A percentile compares a stretch with the other conserved stretches of the same genome.
Conservation (phyloP, 2,888 invertebrate species). For the Fragum fragum region DNA sequence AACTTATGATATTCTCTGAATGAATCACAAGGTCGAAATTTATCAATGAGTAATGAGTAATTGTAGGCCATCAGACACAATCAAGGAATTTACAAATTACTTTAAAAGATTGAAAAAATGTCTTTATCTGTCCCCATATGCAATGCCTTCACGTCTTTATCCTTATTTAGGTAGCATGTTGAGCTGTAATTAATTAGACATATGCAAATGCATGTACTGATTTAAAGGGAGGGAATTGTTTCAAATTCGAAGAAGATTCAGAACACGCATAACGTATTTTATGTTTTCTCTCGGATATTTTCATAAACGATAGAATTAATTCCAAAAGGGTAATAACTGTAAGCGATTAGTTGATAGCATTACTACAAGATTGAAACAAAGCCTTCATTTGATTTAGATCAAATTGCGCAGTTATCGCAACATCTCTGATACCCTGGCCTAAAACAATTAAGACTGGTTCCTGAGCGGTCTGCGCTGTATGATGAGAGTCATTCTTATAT, state of each 20-base stretch:
- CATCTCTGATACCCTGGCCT: conserved; percentile 27
- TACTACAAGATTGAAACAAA: conserved; percentile 15
- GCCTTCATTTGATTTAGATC: conserved; percentile 10
- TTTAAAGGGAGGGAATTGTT: too few relatives aligned
- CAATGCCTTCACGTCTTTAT: too few relatives aligned
- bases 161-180: too few relatives aligned
- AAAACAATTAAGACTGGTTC: conserved; percentile 4
- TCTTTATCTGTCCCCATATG: not conserved
- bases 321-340: not conserved
- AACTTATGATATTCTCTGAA: conserved; percentile 1
- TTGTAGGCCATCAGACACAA: conserved; percentile 2
- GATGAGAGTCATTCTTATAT: not conserved
- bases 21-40: conserved; percentile 10
- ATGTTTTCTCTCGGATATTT: too few relatives aligned
- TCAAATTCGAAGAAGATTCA: too few relatives aligned
- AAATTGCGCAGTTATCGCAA: conserved; percentile 16
- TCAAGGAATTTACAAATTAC: not conserved
- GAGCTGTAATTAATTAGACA: too few relatives aligned
- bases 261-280: too few relatives aligned
- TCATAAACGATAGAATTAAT: too few relatives aligned
- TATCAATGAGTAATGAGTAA: conserved; percentile 10
- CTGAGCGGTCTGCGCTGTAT: not conserved
- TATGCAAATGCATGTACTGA: too few relatives aligned
- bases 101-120: not conserved
- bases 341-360: conserved; percentile 11